These are phyloP conservation scores for Gonioctena quinquepunctata DNA, from an alignment of 1,140 invertebrate genomes.

Conservation along the genomic window DNA sequence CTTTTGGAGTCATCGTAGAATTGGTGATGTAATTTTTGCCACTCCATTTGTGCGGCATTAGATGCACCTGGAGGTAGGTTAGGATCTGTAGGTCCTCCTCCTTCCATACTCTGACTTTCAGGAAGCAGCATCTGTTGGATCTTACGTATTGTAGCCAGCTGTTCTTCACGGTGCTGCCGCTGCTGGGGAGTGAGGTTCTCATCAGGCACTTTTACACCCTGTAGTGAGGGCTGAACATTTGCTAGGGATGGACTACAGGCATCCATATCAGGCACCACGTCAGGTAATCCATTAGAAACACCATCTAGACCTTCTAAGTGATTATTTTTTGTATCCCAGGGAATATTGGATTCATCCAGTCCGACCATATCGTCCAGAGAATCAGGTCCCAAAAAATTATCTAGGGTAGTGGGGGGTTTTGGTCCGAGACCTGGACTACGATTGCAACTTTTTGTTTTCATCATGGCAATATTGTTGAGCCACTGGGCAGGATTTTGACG, in stretches of 20 bases:
- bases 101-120: slow-evolving; percentile 64
- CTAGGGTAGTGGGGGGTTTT: slow-evolving; percentile 43
- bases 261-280: slow-evolving; percentile 52
- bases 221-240: slow-evolving; percentile 64
- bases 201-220: slow-evolving; percentile 90
- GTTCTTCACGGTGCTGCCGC: slow-evolving; percentile 88
- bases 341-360: slow-evolving; percentile 49
- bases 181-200: slow-evolving; percentile 97
- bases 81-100: not conserved
- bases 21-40: slow-evolving; percentile 87
- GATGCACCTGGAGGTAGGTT: slow-evolving; percentile 53
- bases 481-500: slow-evolving; percentile 81
- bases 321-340: slow-evolving; percentile 55
- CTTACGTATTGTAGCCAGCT: slow-evolving; percentile 87
- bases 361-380: slow-evolving; percentile 60
- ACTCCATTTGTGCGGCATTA: slow-evolving; percentile 71
- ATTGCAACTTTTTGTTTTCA: slow-evolving; percentile 70
- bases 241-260: slow-evolving; percentile 60
- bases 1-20: slow-evolving; percentile 69
- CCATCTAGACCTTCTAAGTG: slow-evolving; percentile 50
- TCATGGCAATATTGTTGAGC: slow-evolving; percentile 77
- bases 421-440: slow-evolving; percentile 55
- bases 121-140: slow-evolving; percentile 92
- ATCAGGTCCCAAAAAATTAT: slow-evolving; percentile 60
- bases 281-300: slow-evolving; percentile 52